Evolutionary conservation across 2,888 invertebrate species (phyloP).

Genomic region (Philaethria dido): DNA sequence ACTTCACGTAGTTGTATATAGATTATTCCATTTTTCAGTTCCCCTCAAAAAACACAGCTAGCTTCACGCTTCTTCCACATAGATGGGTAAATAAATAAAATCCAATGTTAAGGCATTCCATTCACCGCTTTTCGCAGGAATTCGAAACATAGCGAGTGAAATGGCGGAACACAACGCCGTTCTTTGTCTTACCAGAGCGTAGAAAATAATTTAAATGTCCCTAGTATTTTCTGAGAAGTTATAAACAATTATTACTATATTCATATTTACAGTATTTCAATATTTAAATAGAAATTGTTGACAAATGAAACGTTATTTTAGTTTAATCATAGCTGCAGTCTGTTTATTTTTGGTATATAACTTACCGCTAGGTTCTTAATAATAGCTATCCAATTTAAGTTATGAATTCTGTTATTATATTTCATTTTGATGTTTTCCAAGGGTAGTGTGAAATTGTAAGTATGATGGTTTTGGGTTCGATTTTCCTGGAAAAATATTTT

Average conservation of each 20-base stretch:
- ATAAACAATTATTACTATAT: background rate
- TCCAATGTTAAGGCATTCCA: no score
- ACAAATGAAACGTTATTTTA: conserved; percentile 7
- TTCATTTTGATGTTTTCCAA: background rate
- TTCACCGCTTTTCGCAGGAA: no score
- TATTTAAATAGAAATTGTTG: conserved; percentile 19
- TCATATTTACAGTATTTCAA: background rate
- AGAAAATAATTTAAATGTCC: no score
- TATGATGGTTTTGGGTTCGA: background rate
- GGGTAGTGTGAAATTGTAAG: background rate
- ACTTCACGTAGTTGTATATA: no score
- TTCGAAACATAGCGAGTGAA: no score
- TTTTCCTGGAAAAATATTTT: background rate
- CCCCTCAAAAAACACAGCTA: no score
- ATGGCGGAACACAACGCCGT: no score
- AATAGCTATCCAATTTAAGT: conserved; percentile 4
- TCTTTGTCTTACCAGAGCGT: no score
- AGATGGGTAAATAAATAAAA: no score
- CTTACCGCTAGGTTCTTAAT: conserved; percentile 4
- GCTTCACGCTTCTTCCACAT: no score
- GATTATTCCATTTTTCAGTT: no score
- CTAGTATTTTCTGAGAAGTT: background rate
- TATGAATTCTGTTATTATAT: background rate
- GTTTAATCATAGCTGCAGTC: background rate
- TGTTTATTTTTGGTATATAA: conserved; percentile 11